Percentiles rank a stretch among this genome's conserved stretches.
Conservation (phyloP, 2,888 invertebrate species). For the Netelia virgata region DNA sequence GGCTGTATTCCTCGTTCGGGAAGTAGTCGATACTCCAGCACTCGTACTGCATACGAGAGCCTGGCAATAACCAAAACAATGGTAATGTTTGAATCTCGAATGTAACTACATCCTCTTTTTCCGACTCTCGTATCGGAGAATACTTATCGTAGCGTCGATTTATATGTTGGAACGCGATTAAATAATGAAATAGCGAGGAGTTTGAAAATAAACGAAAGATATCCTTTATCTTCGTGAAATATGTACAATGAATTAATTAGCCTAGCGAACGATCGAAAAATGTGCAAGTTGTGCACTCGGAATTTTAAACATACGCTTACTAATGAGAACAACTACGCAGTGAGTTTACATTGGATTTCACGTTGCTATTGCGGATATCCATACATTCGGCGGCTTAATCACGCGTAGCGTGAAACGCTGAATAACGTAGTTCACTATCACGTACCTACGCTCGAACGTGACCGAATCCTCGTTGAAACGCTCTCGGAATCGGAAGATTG, state of each 20-base stretch:
- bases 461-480: slow-evolving; percentile 1
- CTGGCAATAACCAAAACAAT: slow-evolving; percentile 85
- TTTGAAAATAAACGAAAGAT: too few species aligned
- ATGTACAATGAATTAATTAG: too few species aligned
- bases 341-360: not conserved
- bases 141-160: too few species aligned
- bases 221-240: too few species aligned
- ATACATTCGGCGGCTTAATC: too few species aligned
- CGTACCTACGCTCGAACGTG: not conserved
- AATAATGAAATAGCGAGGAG: too few species aligned
- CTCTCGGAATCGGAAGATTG: not conserved
- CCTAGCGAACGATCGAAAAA: not conserved
- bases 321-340: not conserved
- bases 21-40: slow-evolving; percentile 96
- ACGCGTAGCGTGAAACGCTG: too few species aligned
- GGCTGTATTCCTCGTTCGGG: slow-evolving; percentile 93
- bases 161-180: too few species aligned
- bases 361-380: too few species aligned
- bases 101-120: not conserved
- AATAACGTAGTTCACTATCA: too few species aligned
- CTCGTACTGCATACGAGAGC: slow-evolving; percentile 89
- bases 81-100: slow-evolving; percentile 30
- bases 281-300: not conserved
- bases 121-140: too few species aligned
- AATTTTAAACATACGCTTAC: not conserved